These are phyloP conservation scores for Pogonocherus hispidulus DNA, from an alignment of 2,888 invertebrate genomes.

Conservation along the genomic window DNA sequence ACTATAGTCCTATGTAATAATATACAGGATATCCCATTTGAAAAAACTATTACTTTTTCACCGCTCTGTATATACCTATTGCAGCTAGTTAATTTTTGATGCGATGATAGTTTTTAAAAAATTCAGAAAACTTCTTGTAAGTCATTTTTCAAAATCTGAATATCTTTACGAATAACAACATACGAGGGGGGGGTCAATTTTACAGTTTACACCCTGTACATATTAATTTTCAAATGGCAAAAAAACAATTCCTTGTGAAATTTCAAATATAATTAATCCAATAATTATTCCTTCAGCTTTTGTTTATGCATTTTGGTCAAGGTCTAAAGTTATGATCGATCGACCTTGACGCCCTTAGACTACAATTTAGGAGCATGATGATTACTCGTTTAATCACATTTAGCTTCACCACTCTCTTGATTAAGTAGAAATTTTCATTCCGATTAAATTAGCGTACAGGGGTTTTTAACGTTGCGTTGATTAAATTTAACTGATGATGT, in stretches of 20 bases:
- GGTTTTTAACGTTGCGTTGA: constrained; percentile 17
- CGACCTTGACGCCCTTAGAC: not conserved
- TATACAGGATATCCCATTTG: too few relatives aligned
- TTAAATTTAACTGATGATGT: constrained; percentile 7
- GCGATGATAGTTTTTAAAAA: too few relatives aligned
- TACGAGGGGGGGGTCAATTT: too few relatives aligned
- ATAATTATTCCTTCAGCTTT: not conserved
- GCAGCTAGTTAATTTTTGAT: too few relatives aligned
- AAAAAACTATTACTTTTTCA: too few relatives aligned
- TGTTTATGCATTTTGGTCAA: not conserved
- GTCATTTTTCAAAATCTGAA: too few relatives aligned
- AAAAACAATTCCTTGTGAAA: too few relatives aligned
- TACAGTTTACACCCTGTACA: not conserved
- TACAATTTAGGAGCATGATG: constrained; percentile 21
- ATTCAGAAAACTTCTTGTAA: too few relatives aligned
- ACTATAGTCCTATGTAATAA: too few relatives aligned
- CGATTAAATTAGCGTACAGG: constrained; percentile 19
- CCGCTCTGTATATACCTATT: too few relatives aligned
- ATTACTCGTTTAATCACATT: constrained; percentile 29
- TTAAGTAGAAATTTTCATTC: constrained; percentile 32
- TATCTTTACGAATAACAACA: too few relatives aligned
- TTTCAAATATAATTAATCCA: too few relatives aligned
- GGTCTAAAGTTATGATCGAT: constrained; percentile 5
- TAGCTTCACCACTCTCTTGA: constrained; percentile 26
- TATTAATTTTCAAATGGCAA: not conserved